These are phyloP conservation scores for Procambarus clarkii DNA, from an alignment of 1,140 invertebrate species.

Conservation along the genomic window DNA sequence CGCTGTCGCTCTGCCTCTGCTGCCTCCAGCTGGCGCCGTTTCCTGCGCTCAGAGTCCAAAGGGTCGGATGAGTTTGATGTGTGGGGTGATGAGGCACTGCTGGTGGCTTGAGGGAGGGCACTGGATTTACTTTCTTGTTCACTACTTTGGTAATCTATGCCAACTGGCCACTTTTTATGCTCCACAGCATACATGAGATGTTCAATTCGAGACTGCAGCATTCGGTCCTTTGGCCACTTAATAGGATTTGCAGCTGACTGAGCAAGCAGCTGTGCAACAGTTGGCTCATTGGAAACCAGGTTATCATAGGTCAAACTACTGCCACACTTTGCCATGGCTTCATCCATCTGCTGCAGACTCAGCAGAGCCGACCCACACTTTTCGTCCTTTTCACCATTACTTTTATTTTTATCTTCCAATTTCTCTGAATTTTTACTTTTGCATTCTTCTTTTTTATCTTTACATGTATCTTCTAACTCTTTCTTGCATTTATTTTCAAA, in stretches of 20 bases:
- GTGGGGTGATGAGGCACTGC: slow-evolving; percentile 26
- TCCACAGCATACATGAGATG: slow-evolving; percentile 73
- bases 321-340: slow-evolving; percentile 72
- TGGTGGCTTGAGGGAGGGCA: slow-evolving; percentile 3
- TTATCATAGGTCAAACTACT: slow-evolving; percentile 70
- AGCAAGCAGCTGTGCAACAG: slow-evolving; percentile 73
- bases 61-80: slow-evolving; percentile 7
- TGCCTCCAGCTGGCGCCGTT: slow-evolving; percentile 44
- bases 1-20: slow-evolving; percentile 63
- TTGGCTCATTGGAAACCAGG: slow-evolving; percentile 71
- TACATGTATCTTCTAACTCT: neutral
- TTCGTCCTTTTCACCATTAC: slow-evolving; percentile 2
- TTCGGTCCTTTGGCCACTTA: slow-evolving; percentile 73
- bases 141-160: slow-evolving; percentile 64
- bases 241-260: slow-evolving; percentile 73
- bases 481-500: slow-evolving; percentile 34
- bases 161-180: slow-evolving; percentile 71
- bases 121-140: slow-evolving; percentile 54
- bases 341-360: slow-evolving; percentile 73
- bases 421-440: slow-evolving; percentile 73
- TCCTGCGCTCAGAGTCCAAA: slow-evolving; percentile 47
- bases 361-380: slow-evolving; percentile 58
- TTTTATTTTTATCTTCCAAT: slow-evolving; percentile 80
- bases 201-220: slow-evolving; percentile 71
- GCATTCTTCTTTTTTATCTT: slow-evolving; percentile 71